Conservation (phyloP, 2,113 vertebrate genomes). For the Carassius carassius region DNA sequence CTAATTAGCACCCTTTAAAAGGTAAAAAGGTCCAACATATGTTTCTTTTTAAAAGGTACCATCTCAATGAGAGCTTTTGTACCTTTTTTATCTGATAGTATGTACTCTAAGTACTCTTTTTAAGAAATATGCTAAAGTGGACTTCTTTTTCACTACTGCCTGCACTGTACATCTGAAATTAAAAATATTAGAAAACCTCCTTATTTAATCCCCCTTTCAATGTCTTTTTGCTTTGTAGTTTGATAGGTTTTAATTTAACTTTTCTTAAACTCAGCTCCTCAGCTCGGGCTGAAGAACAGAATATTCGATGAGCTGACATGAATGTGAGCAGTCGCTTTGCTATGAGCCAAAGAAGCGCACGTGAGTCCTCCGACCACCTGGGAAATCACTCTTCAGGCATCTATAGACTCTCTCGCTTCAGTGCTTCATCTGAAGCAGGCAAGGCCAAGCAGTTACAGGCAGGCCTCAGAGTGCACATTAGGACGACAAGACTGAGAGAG, state of each 20-base stretch:
- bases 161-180: neutral
- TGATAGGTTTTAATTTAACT: slow-evolving; percentile 24
- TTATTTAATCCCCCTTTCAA: neutral
- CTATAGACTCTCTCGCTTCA: slow-evolving; percentile 31
- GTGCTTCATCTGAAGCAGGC: slow-evolving; percentile 16
- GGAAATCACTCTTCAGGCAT: slow-evolving; percentile 40
- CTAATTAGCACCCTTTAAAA: too few species aligned
- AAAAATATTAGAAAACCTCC: neutral
- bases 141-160: neutral
- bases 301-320: slow-evolving; percentile 71
- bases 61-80: too few species aligned
- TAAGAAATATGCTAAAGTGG: neutral
- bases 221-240: neutral
- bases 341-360: slow-evolving; percentile 31
- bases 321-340: slow-evolving; percentile 68
- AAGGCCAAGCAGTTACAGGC: slow-evolving; percentile 21
- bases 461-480: slow-evolving; percentile 46
- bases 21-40: too few species aligned
- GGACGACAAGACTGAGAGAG: slow-evolving; percentile 40
- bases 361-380: slow-evolving; percentile 23
- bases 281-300: slow-evolving; percentile 11
- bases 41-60: too few species aligned
- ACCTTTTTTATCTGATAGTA: too few species aligned
- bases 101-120: neutral
- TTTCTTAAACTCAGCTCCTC: slow-evolving; percentile 4